These are phyloP conservation scores for Athene cunicularia DNA, from an alignment of 2,113 vertebrate species.

Conservation along the genomic window DNA sequence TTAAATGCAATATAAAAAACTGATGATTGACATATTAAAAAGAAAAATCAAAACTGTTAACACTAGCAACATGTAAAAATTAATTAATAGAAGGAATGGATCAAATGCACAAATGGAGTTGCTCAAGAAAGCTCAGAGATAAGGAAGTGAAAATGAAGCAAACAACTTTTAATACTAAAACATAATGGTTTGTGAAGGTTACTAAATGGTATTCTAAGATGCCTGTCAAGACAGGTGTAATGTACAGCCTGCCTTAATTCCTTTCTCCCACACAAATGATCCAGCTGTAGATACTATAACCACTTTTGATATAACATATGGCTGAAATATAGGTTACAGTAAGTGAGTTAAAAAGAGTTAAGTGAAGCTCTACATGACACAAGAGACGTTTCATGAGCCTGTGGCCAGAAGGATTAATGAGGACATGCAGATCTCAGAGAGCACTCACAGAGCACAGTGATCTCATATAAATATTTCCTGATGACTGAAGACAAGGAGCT, in stretches of 20 bases:
- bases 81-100: background rate
- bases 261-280: background rate
- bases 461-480: constrained; percentile 45
- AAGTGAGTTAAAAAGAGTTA: constrained; percentile 4
- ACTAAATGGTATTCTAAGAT: background rate
- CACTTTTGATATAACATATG: background rate
- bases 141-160: background rate
- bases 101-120: background rate
- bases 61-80: background rate
- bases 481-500: constrained; percentile 14
- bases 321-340: background rate
- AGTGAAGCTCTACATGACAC: constrained; percentile 7
- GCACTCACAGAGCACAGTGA: constrained; percentile 26
- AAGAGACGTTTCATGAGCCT: background rate
- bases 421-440: constrained; percentile 29
- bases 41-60: background rate
- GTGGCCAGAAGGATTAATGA: constrained; percentile 46
- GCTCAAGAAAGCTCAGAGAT: background rate
- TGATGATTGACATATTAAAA: background rate
- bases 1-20: background rate
- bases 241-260: background rate
- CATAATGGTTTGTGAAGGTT: background rate
- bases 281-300: background rate
- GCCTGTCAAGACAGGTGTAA: background rate
- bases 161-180: background rate